Percentiles rank a stretch among this genome's conserved stretches.
phyloP scores from a whole-genome alignment of 2,797 vertebrate genomes.

The Sebastes steindachneri region DNA sequence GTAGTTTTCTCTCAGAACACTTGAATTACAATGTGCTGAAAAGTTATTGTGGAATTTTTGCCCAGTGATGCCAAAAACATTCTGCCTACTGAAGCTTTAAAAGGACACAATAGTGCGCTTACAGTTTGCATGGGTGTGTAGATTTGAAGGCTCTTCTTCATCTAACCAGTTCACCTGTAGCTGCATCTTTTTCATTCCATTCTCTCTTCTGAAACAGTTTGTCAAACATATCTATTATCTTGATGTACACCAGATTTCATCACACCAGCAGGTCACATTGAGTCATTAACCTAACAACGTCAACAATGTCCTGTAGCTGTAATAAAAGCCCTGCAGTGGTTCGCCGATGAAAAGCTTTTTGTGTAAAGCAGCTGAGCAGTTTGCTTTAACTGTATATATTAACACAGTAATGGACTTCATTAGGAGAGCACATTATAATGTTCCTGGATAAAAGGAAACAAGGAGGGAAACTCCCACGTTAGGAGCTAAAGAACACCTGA shows the following conservation, averaged over 20 bases:
- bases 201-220: not conserved
- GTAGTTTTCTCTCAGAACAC: not conserved
- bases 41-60: fast-evolving
- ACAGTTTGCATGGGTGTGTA: not conserved
- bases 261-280: not conserved
- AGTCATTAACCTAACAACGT: not conserved
- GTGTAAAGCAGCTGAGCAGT: not conserved
- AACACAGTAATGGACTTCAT: not conserved
- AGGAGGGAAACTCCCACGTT: not conserved
- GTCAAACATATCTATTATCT: not conserved
- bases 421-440: not conserved
- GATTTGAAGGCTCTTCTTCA: not conserved
- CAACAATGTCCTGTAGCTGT: not conserved
- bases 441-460: not conserved
- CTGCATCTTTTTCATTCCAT: not conserved
- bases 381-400: not conserved
- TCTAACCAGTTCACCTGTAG: not conserved
- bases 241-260: not conserved
- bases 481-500: not conserved
- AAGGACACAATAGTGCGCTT: not conserved
- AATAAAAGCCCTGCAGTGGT: not conserved
- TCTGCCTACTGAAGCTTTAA: fast-evolving
- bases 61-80: too few species aligned
- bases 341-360: not conserved
- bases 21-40: not conserved